Evolutionary conservation across 2,888 invertebrate genomes (phyloP).

Genomic region (Drosophila kuntzei): DNA sequence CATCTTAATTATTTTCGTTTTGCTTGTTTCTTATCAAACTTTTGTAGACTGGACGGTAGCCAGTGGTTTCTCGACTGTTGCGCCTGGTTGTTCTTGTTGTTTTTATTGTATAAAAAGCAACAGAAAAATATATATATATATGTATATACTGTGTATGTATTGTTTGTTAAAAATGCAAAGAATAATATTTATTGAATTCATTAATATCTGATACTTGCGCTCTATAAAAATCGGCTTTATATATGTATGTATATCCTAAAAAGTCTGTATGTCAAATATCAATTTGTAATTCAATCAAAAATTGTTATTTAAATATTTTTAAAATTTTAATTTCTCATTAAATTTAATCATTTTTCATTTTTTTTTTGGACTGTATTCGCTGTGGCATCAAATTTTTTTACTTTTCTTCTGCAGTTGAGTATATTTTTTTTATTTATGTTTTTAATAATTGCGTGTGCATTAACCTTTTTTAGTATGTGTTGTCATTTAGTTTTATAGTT

Average conservation of each 20-base stretch:
- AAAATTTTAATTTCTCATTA: constrained; percentile 15
- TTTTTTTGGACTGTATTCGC: constrained; percentile 64
- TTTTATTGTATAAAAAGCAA: constrained; percentile 77
- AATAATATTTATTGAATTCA: constrained; percentile 52
- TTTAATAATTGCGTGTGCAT: constrained; percentile 41
- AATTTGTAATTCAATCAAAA: constrained; percentile 60
- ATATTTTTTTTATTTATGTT: constrained; percentile 3
- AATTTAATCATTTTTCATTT: constrained; percentile 11
- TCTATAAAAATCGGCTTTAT: constrained; percentile 60
- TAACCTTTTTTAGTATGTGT: constrained; percentile 37
- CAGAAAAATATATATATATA: constrained; percentile 63
- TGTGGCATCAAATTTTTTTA: constrained; percentile 55
- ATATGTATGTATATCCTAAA: constrained; percentile 66
- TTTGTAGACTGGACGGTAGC: constrained; percentile 82
- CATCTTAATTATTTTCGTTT: constrained; percentile 37
- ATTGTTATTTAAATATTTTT: constrained; percentile 34
- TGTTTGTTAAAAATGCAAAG: constrained; percentile 72
- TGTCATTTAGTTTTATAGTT: constrained; percentile 21
- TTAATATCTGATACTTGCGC: constrained; percentile 40
- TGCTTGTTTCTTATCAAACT: constrained; percentile 62
- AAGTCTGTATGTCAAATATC: constrained; percentile 64
- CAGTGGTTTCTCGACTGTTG: constrained; percentile 73
- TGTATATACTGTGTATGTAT: constrained; percentile 26
- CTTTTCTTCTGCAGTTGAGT: constrained; percentile 10
- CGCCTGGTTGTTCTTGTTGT: constrained; percentile 50